Evolutionary conservation across 35 echinoderm and acorn worm species (phyloP).

Genomic region (Stichopus chloronotus): DNA sequence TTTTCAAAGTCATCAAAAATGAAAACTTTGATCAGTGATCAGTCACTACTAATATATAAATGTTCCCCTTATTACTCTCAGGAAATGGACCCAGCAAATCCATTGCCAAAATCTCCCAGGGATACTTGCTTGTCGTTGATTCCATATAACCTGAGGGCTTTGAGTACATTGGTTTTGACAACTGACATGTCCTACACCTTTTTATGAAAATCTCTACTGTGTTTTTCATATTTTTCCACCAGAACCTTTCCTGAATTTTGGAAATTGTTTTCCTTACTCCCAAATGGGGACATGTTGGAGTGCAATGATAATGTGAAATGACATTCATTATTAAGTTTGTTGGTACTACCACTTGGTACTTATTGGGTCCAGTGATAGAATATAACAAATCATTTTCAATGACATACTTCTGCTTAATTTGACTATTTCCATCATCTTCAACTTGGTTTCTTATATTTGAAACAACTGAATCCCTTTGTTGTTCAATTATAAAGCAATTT

Average conservation of each 20-base stretch:
- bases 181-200: conserved; percentile 13
- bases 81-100: too few relatives aligned
- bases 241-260: conserved; percentile 22
- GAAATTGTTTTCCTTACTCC: conserved; percentile 25
- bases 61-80: too few relatives aligned
- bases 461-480: neutral
- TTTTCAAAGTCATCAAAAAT: too few relatives aligned
- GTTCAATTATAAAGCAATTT: neutral
- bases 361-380: neutral
- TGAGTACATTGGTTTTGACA: too few relatives aligned
- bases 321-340: neutral
- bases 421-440: neutral
- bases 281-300: conserved; percentile 13
- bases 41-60: too few relatives aligned
- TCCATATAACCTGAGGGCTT: too few relatives aligned
- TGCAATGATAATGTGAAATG: conserved; percentile 28
- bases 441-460: neutral
- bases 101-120: too few relatives aligned
- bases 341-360: neutral
- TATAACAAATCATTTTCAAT: neutral
- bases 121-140: too few relatives aligned
- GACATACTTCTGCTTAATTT: neutral
- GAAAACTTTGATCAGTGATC: too few relatives aligned
- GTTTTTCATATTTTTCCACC: conserved; percentile 15
- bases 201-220: neutral